Percentiles rank a stretch among this genome's conserved stretches.
These are phyloP conservation scores for Eristalis intricaria DNA, from an alignment of 2,888 invertebrate genomes.

Conservation along the genomic window DNA sequence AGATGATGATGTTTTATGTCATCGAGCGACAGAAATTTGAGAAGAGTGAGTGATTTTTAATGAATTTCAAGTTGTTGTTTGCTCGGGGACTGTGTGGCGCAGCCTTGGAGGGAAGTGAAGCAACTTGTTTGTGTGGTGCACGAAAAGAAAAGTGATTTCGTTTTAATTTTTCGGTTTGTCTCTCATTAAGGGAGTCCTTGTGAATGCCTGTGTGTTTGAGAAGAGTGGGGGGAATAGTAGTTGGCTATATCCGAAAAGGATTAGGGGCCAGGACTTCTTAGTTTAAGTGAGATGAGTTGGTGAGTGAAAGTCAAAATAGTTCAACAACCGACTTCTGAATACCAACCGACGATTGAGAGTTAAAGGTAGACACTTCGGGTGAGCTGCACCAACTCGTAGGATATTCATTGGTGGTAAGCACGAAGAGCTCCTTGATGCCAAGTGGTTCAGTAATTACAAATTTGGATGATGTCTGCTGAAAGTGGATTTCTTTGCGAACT, in stretches of 20 bases:
- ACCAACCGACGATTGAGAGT: not conserved
- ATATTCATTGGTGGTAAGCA: not conserved
- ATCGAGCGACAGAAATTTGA: conserved; percentile 51
- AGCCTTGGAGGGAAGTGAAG: not conserved
- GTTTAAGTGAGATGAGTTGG: not conserved
- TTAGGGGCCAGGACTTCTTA: not conserved
- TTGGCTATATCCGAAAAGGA: not conserved
- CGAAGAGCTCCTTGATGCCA: not conserved
- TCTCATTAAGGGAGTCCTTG: conserved; percentile 18
- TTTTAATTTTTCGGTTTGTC: conserved; percentile 59
- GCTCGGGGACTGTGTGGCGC: conserved; percentile 3
- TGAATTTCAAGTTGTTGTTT: conserved; percentile 66
- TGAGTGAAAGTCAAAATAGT: not conserved
- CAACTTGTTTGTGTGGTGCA: conserved; percentile 44
- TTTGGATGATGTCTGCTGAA: not conserved
- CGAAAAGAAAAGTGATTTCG: conserved; percentile 68
- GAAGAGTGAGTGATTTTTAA: conserved; percentile 65
- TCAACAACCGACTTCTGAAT: not conserved
- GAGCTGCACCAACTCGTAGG: not conserved
- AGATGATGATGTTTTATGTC: conserved; percentile 49
- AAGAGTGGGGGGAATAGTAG: not conserved
- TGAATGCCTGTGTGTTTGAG: not conserved
- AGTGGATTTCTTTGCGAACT: not conserved
- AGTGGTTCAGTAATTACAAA: not conserved
- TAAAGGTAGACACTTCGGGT: not conserved